Evolutionary conservation across 2,113 vertebrate genomes (phyloP).

Genomic region (Aepyceros melampus): DNA sequence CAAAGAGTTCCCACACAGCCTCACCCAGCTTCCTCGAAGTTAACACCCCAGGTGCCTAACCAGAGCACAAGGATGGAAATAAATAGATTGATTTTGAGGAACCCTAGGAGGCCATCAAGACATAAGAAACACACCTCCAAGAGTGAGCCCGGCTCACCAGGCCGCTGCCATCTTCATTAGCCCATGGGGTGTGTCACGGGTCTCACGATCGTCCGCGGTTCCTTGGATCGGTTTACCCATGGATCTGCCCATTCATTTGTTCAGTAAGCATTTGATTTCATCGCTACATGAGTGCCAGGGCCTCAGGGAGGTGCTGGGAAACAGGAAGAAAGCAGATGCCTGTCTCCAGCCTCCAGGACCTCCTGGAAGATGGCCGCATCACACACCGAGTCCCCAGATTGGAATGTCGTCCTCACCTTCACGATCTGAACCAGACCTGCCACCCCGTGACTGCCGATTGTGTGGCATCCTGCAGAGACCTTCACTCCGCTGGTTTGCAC

Average conservation of each 20-base stretch:
- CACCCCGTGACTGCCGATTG: fast-evolving
- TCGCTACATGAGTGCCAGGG: fast-evolving
- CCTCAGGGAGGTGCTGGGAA: not conserved
- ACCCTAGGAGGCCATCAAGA: fast-evolving
- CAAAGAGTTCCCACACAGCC: not conserved
- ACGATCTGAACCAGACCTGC: fast-evolving
- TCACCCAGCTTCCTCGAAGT: fast-evolving
- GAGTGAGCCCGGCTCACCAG: fast-evolving
- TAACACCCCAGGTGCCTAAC: fast-evolving
- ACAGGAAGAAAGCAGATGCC: not conserved
- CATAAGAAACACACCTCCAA: fast-evolving
- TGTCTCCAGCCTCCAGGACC: fast-evolving
- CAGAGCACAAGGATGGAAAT: not conserved
- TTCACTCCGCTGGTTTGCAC: fast-evolving
- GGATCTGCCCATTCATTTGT: fast-evolving
- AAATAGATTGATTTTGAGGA: not conserved
- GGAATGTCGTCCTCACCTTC: too few relatives aligned
- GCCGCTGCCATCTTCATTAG: fast-evolving
- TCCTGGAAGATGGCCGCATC: fast-evolving
- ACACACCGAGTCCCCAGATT: not conserved
- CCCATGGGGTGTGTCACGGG: fast-evolving
- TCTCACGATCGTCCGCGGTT: fast-evolving
- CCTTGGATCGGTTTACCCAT: fast-evolving
- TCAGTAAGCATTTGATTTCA: fast-evolving
- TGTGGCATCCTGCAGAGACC: not conserved